phyloP scores from a whole-genome alignment of 2,113 vertebrate genomes.

The Larimichthys polyactis region DNA sequence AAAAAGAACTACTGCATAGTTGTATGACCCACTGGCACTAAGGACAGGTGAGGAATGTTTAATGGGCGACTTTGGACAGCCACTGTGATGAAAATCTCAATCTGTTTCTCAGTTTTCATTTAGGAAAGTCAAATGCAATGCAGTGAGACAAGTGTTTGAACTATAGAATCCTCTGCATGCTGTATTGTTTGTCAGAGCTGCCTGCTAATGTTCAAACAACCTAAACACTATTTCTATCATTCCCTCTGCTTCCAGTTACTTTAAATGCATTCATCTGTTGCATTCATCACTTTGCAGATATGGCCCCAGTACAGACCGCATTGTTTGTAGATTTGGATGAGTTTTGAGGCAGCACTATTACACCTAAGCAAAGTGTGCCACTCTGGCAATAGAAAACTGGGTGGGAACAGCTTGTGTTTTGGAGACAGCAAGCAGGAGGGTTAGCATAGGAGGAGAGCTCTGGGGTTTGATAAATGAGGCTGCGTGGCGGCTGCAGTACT shows the following conservation, averaged over 20 bases:
- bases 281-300: constrained; percentile 13
- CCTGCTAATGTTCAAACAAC: background rate
- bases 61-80: constrained; percentile 1
- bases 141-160: background rate
- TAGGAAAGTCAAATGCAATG: constrained; percentile 9
- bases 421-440: constrained; percentile 66
- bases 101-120: constrained; percentile 17
- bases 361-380: constrained; percentile 23
- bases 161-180: background rate
- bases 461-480: constrained; percentile 83
- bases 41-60: constrained; percentile 33
- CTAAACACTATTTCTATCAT: background rate
- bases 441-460: constrained; percentile 67
- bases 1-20: constrained; percentile 47
- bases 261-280: constrained; percentile 2
- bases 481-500: constrained; percentile 68
- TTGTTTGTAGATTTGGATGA: constrained; percentile 11
- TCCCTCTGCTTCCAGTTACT: background rate
- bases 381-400: constrained; percentile 55
- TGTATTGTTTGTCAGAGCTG: background rate
- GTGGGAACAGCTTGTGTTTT: constrained; percentile 75
- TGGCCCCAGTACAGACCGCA: background rate
- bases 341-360: constrained; percentile 1
- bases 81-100: constrained; percentile 19
- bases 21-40: constrained; percentile 30